Conservation (phyloP, 2,113 vertebrate species). For the Siniperca chuatsi region DNA sequence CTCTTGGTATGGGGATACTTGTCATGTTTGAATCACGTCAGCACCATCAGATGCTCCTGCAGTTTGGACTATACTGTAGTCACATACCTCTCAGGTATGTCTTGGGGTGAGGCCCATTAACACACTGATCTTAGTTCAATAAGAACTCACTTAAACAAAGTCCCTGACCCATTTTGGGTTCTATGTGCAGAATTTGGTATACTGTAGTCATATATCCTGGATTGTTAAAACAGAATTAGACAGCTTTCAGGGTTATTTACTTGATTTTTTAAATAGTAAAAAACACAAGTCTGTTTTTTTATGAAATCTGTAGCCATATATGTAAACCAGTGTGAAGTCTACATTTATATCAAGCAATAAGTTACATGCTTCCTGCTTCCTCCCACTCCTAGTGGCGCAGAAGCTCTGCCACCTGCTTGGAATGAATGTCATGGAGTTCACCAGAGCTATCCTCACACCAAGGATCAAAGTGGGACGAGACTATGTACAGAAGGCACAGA, state of each 20-base stretch:
- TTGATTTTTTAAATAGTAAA: background rate
- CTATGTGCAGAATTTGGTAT: background rate
- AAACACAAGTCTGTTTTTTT: background rate
- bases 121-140: background rate
- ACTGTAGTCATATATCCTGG: background rate
- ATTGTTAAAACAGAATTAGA: background rate
- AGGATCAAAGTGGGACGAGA: slow-evolving; percentile 98
- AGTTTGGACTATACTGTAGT: background rate
- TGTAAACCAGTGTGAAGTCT: background rate
- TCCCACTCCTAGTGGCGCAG: slow-evolving; percentile 88
- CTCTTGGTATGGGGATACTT: slow-evolving; percentile 1
- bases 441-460: slow-evolving; percentile 95
- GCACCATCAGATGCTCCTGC: background rate
- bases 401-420: slow-evolving; percentile 98
- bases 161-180: background rate
- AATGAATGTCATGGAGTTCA: slow-evolving; percentile 99
- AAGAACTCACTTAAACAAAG: background rate
- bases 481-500: slow-evolving; percentile 99
- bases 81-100: background rate
- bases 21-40: slow-evolving; percentile 16
- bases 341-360: background rate
- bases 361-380: background rate
- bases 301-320: background rate
- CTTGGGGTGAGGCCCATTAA: background rate
- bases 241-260: background rate